A percentile compares a stretch with the other conserved stretches of the same genome.
phyloP scores from a whole-genome alignment of 92 coral and sea anemone genomes.

The Heliopora coerulea region DNA sequence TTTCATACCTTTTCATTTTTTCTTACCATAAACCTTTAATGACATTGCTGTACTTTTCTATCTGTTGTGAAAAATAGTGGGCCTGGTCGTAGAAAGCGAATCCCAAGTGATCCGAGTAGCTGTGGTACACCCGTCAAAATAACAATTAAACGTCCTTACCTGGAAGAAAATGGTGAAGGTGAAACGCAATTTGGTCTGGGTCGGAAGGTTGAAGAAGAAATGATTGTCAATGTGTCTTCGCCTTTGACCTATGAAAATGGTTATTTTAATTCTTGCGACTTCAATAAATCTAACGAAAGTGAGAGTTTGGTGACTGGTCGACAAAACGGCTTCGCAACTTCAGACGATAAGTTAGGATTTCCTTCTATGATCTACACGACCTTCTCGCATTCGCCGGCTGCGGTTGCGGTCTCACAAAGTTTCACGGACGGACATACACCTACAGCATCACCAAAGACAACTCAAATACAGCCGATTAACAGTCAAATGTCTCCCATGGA shows the following conservation, averaged over 20 bases:
- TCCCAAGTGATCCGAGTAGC: constrained; percentile 19
- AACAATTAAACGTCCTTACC: constrained; percentile 38
- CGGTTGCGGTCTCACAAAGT: constrained; percentile 18
- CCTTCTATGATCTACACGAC: constrained; percentile 42
- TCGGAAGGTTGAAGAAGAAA: constrained; percentile 33
- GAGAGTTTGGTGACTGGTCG: constrained; percentile 11
- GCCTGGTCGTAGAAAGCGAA: constrained; percentile 38
- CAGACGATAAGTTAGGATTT: constrained; percentile 37
- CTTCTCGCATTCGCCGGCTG: constrained; percentile 28
- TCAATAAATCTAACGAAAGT: constrained; percentile 4
- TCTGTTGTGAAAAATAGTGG: constrained; percentile 11
- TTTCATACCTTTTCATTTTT: too few species aligned
- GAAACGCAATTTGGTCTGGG: constrained; percentile 15
- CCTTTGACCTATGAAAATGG: constrained; percentile 8
- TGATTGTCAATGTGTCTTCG: constrained; percentile 40
- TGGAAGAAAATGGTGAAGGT: constrained; percentile 28
- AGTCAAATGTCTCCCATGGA: constrained; percentile 35
- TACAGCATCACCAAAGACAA: constrained; percentile 37
- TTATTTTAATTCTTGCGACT: constrained; percentile 20
- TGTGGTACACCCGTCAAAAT: constrained; percentile 32
- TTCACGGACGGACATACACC: constrained; percentile 18
- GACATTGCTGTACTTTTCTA: background rate
- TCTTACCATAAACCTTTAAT: too few species aligned
- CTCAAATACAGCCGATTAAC: constrained; percentile 31
- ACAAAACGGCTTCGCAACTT: constrained; percentile 19